Evolutionary conservation across 2,888 invertebrate genomes (phyloP).

Genomic region (Euplagia quadripunctaria): DNA sequence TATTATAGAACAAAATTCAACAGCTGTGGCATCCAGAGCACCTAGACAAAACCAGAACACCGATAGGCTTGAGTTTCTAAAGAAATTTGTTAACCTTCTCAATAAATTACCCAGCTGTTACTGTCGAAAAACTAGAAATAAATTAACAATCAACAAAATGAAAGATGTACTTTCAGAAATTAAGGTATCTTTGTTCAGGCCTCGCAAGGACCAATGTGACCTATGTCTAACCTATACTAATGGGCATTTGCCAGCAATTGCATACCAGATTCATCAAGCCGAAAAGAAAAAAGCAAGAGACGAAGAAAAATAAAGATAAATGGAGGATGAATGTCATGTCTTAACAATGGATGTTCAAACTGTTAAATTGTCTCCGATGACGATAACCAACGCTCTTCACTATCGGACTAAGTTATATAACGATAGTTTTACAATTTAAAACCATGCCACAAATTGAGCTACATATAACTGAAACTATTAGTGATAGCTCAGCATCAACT

Average conservation of each 20-base stretch:
- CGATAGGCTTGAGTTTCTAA: slow-evolving; percentile 3
- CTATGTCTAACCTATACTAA: slow-evolving; percentile 15
- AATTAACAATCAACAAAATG: slow-evolving; percentile 15
- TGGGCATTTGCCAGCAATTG: slow-evolving; percentile 15
- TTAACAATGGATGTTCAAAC: slow-evolving; percentile 17
- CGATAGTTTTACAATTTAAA: slow-evolving; percentile 11
- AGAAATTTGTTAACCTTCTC: slow-evolving; percentile 11
- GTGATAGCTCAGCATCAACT: slow-evolving; percentile 20
- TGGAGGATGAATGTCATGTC: slow-evolving; percentile 16
- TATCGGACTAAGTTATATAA: slow-evolving; percentile 13
- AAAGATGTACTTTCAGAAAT: slow-evolving; percentile 14
- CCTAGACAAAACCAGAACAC: slow-evolving; percentile 1
- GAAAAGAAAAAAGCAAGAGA: slow-evolving; percentile 15
- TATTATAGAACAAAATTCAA: slow-evolving; percentile 5
- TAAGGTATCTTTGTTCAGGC: slow-evolving; percentile 17
- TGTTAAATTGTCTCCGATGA: slow-evolving; percentile 16
- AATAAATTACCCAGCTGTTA: slow-evolving; percentile 14
- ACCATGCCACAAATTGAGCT: background rate
- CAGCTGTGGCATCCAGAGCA: no score
- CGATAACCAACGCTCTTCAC: slow-evolving; percentile 12
- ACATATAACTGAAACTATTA: slow-evolving; percentile 14
- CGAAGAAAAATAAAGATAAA: slow-evolving; percentile 14
- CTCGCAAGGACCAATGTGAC: slow-evolving; percentile 17
- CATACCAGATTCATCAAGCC: slow-evolving; percentile 15
- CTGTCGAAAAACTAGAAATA: slow-evolving; percentile 13